Evolutionary conservation across 37 sponge, comb jelly and placozoan species (phyloP).

Genomic region (Bolinopsis microptera): DNA sequence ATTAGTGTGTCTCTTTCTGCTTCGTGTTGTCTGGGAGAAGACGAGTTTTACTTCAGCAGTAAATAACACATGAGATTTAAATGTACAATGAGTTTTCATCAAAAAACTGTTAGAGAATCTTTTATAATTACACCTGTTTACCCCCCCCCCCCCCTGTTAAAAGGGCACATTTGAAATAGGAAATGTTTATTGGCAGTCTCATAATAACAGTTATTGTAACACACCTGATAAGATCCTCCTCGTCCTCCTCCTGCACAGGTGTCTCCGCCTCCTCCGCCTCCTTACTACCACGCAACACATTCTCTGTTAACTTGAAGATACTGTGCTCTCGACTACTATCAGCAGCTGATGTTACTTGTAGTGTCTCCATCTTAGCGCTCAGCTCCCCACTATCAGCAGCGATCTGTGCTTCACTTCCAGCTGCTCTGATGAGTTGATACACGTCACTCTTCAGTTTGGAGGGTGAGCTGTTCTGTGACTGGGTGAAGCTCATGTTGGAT

Average conservation of each 20-base stretch:
- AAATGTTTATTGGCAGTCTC: too few species aligned
- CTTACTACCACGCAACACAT: too few species aligned
- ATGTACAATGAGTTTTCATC: too few species aligned
- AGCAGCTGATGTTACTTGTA: not conserved
- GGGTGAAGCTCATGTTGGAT: not conserved
- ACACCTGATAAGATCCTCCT: not conserved
- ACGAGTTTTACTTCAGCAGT: too few species aligned
- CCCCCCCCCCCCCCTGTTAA: too few species aligned
- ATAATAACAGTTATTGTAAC: too few species aligned
- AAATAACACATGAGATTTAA: too few species aligned
- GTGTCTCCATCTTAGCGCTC: not conserved
- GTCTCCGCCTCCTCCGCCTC: not conserved
- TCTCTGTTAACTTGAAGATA: not conserved
- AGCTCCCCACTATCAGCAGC: not conserved
- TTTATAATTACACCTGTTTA: too few species aligned
- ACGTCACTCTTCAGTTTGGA: not conserved
- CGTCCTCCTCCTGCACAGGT: not conserved
- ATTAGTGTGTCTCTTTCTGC: not conserved
- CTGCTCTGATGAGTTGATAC: not conserved
- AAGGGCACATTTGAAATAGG: too few species aligned
- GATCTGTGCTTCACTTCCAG: not conserved
- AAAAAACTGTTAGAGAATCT: too few species aligned
- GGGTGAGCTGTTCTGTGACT: not conserved
- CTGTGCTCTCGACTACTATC: not conserved
- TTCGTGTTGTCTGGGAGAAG: slow-evolving; percentile 18